Percentiles rank a stretch among this genome's conserved stretches.
These are phyloP conservation scores for Cheilosia grossa DNA, from an alignment of 2,888 invertebrate genomes.

Conservation along the genomic window DNA sequence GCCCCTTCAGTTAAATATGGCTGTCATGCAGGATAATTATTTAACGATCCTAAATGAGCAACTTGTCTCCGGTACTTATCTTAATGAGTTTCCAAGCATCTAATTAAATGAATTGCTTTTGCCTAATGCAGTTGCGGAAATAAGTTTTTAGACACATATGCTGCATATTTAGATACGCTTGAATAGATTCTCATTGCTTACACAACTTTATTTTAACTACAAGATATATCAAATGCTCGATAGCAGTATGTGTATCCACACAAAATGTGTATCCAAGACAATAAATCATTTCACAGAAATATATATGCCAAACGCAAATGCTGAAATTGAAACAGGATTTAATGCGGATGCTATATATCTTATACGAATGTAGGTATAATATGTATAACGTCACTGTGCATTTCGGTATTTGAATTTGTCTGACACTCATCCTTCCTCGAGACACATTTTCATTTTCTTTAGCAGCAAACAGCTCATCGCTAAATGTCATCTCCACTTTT, in stretches of 20 bases:
- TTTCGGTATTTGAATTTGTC: constrained; percentile 24
- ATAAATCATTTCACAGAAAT: constrained; percentile 37
- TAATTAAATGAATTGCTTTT: constrained; percentile 82
- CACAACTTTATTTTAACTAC: neutral
- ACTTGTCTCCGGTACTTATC: constrained; percentile 79
- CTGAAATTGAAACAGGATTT: constrained; percentile 40
- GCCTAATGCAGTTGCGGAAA: constrained; percentile 31
- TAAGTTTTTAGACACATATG: constrained; percentile 57
- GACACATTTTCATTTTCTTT: neutral
- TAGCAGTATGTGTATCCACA: neutral
- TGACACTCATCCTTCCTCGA: constrained; percentile 19
- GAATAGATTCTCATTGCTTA: neutral
- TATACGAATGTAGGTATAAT: neutral
- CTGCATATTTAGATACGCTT: constrained; percentile 20
- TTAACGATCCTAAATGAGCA: constrained; percentile 63
- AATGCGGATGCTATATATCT: constrained; percentile 1
- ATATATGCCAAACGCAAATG: constrained; percentile 12
- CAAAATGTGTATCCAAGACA: constrained; percentile 1
- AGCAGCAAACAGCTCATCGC: neutral
- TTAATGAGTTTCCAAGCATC: constrained; percentile 82
- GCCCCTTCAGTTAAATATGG: constrained; percentile 56
- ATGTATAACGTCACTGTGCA: neutral
- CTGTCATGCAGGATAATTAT: constrained; percentile 67
- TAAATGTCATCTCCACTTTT: constrained; percentile 45
- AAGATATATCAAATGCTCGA: neutral